Percentiles rank a stretch among this genome's conserved stretches.
These are phyloP conservation scores for Celastrina argiolus DNA, from an alignment of 2,888 invertebrate genomes.

Conservation along the genomic window DNA sequence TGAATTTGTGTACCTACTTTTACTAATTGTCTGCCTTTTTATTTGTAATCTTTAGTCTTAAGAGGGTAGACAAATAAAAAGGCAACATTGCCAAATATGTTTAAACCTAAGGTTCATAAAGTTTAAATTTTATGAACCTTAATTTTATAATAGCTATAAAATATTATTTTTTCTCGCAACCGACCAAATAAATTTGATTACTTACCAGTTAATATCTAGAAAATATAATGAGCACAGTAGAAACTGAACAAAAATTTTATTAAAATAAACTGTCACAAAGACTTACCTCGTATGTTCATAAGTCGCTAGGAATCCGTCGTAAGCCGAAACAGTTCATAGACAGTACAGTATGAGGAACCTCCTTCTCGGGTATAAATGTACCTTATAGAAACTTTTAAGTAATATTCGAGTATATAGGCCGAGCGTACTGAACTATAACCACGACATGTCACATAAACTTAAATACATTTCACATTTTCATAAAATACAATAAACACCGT, in stretches of 20 bases:
- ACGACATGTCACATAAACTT: conserved; percentile 59
- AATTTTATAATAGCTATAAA: too few species aligned
- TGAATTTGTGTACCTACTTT: too few species aligned
- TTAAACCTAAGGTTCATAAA: background rate
- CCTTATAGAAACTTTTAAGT: conserved; percentile 21
- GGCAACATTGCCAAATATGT: background rate
- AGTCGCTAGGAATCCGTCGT: conserved; percentile 4
- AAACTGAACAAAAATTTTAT: background rate
- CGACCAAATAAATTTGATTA: too few species aligned
- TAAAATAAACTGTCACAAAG: background rate
- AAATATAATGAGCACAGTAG: background rate
- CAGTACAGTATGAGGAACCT: conserved; percentile 8
- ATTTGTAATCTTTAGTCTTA: background rate
- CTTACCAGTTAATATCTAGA: too few species aligned
- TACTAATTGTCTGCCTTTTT: too few species aligned
- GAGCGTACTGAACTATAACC: conserved; percentile 54
- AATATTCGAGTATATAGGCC: conserved; percentile 33
- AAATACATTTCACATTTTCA: conserved; percentile 36
- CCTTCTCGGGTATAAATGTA: conserved; percentile 10
- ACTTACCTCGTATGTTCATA: background rate
- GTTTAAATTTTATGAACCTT: too few species aligned
- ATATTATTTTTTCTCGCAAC: too few species aligned
- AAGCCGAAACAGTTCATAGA: conserved; percentile 20
- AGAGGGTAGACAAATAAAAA: background rate
- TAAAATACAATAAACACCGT: conserved; percentile 27